These are phyloP conservation scores for Leucosticte australis DNA, from an alignment of 2,113 vertebrate genomes.

Conservation along the genomic window DNA sequence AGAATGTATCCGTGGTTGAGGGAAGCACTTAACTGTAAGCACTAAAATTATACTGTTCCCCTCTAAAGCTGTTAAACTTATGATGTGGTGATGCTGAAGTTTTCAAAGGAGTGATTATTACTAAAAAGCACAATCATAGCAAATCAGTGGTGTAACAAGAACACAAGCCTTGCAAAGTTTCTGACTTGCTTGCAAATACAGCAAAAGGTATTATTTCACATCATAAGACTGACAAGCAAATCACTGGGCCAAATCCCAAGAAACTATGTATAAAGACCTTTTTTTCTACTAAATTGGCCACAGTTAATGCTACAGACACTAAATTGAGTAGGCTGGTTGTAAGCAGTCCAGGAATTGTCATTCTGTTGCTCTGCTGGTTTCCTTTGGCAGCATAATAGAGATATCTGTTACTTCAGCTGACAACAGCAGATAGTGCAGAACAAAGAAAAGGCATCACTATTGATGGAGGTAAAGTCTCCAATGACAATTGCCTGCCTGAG, in stretches of 20 bases:
- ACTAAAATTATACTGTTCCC: neutral
- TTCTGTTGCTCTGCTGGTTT: constrained; percentile 16
- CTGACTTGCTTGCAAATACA: neutral
- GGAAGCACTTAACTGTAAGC: neutral
- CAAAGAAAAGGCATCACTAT: neutral
- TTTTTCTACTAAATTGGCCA: neutral
- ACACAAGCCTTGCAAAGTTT: neutral
- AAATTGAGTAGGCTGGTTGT: neutral
- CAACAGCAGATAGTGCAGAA: constrained; percentile 30
- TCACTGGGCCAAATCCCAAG: neutral
- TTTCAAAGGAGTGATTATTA: neutral
- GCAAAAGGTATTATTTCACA: neutral
- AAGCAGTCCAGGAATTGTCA: constrained; percentile 7
- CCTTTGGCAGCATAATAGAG: neutral
- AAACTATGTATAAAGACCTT: neutral
- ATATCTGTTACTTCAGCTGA: neutral
- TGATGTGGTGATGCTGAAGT: neutral
- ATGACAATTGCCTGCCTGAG: neutral
- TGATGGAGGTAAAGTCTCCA: neutral
- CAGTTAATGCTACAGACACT: constrained; percentile 25
- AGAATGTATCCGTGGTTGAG: neutral
- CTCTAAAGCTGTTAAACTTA: neutral
- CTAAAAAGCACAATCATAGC: neutral
- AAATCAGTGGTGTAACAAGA: neutral
- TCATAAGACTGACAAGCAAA: neutral